phyloP scores from a whole-genome alignment of 2,113 vertebrate species.

The Helogale parvula region DNA sequence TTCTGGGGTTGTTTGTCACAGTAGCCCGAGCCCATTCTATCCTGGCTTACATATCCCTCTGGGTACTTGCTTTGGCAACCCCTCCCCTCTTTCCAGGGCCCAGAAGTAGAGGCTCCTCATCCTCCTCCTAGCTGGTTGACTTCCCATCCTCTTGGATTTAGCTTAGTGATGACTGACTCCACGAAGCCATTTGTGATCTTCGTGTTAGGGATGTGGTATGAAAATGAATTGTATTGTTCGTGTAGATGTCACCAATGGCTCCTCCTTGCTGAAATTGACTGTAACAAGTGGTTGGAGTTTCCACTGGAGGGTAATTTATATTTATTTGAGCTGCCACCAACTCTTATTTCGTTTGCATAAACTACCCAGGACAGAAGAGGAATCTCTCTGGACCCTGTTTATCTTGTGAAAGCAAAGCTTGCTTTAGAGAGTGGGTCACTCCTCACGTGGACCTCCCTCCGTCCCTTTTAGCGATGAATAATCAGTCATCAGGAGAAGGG shows the following conservation, averaged over 20 bases:
- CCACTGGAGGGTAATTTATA: conserved; percentile 65
- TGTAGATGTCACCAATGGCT: conserved; percentile 27
- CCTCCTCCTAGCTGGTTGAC: not conserved
- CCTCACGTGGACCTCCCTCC: conserved; percentile 31
- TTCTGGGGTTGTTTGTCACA: not conserved
- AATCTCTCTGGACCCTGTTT: conserved; percentile 69
- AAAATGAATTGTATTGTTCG: conserved; percentile 60
- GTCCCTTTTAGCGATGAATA: conserved; percentile 69
- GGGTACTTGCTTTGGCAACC: not conserved
- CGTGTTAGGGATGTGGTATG: not conserved
- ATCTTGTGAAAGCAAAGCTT: conserved; percentile 55
- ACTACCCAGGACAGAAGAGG: conserved; percentile 65
- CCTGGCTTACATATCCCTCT: not conserved
- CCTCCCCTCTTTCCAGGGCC: not conserved
- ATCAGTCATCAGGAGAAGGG: conserved; percentile 76
- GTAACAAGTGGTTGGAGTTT: conserved; percentile 66
- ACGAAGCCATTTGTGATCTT: conserved; percentile 9
- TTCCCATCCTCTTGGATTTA: not conserved
- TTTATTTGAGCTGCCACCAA: conserved; percentile 68
- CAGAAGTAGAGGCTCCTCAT: not conserved
- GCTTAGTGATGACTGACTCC: conserved; percentile 27
- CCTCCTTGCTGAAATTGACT: conserved; percentile 59
- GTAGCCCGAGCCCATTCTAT: not conserved
- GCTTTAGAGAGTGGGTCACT: conserved; percentile 36
- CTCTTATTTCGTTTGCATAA: conserved; percentile 69